Evolutionary conservation across 2,888 invertebrate genomes (phyloP).

Genomic region (Quadriops clusia): DNA sequence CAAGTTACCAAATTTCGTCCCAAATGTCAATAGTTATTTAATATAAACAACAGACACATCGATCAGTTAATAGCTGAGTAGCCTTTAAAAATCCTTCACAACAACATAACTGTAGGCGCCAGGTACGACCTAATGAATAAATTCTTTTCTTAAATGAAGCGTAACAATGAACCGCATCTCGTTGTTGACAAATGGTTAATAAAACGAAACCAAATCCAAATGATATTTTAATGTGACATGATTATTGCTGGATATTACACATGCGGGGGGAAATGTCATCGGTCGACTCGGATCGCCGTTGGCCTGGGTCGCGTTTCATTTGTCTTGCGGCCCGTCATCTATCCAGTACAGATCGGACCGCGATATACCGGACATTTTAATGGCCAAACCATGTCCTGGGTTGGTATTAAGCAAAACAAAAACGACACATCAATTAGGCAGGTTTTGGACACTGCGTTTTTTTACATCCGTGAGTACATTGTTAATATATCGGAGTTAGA

Average conservation of each 20-base stretch:
- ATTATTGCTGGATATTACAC: slow-evolving; percentile 19
- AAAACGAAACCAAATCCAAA: slow-evolving; percentile 19
- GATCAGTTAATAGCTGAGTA: too few relatives aligned
- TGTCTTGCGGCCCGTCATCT: slow-evolving; percentile 45
- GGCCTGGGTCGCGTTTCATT: slow-evolving; percentile 31
- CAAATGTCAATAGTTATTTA: too few relatives aligned
- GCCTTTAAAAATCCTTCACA: too few relatives aligned
- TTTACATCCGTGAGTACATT: slow-evolving; percentile 21
- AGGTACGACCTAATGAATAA: too few relatives aligned
- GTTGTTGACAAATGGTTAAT: slow-evolving; percentile 18
- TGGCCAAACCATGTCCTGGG: slow-evolving; percentile 55
- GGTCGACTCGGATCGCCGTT: slow-evolving; percentile 15
- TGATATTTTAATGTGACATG: slow-evolving; percentile 24
- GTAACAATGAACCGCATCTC: too few relatives aligned
- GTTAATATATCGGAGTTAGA: slow-evolving; percentile 17
- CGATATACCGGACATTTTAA: slow-evolving; percentile 55
- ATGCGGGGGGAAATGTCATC: slow-evolving; percentile 18
- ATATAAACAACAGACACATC: too few relatives aligned
- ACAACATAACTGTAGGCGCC: too few relatives aligned
- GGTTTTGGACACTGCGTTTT: slow-evolving; percentile 34
- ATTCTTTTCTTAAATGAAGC: too few relatives aligned
- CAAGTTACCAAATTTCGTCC: too few relatives aligned
- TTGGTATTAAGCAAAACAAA: slow-evolving; percentile 53
- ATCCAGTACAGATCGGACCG: slow-evolving; percentile 48
- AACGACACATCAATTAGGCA: slow-evolving; percentile 58